Base-by-base conservation (phyloP, 2,888 invertebrate species). In the Chironomus riparius region DNA sequence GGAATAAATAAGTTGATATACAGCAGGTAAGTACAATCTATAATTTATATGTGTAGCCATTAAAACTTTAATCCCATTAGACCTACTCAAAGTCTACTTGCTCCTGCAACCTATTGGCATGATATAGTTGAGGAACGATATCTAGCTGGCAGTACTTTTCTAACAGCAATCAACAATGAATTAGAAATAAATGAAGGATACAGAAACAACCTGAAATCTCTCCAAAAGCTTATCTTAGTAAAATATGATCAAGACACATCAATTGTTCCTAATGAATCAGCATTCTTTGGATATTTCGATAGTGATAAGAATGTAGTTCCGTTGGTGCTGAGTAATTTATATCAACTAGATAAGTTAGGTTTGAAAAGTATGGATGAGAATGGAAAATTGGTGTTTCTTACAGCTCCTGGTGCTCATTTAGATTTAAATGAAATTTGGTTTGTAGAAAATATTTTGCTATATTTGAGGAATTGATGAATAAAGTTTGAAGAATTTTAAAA, bases 31-130 rank as follows among this genome's bases (percentile, higher is more conserved):
- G 91, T 90, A 2, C 91, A 90, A 24, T 3, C 22, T n/a, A n/a
- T n/a, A n/a, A n/a, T n/a, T n/a, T n/a, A n/a, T n/a, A n/a, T n/a
- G n/a, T n/a, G n/a, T n/a, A 24, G 22, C 22, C 0, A 80, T 91
- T 0, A 83, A 15, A 56, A 18, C 4, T 50, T 56, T 56, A 15
- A 3, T 56, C 56, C 56, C 3, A 2, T 21, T 22, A 65, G 65
- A 24, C 65, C 90, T 88, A 87, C 93, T 2, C 95, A 95, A 83
- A 82, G 88, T 21, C 84, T 85, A 2, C 83, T 95, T 2, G 92
- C 97, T 0, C 98, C 98, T 85, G 98, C 98, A 0, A 93, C 98
- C 47, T 99, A 97, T 82, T 99, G 99, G 99, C 98, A 99, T 83
- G 97, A 99, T 85, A 98, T 98, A 1, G 87, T 93, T 80, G 95